These are phyloP conservation scores for Spatula versicolor DNA, from an alignment of 2,797 vertebrate species.

Conservation along the genomic window DNA sequence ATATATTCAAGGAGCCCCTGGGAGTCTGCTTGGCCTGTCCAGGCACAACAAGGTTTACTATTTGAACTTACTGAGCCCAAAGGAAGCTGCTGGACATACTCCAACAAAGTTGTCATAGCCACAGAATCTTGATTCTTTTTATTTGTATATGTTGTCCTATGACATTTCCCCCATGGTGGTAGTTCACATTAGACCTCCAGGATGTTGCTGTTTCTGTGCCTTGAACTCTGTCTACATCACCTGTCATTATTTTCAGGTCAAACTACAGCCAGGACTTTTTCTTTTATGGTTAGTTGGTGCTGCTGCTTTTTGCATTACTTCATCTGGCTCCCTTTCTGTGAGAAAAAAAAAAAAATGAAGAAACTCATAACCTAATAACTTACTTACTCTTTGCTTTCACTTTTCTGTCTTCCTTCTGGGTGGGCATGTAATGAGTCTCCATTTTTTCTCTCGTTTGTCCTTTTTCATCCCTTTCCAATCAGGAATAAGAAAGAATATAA, in stretches of 20 bases:
- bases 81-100: slow-evolving; percentile 40
- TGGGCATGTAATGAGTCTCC: neutral
- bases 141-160: slow-evolving; percentile 19
- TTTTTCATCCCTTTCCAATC: slow-evolving; percentile 15
- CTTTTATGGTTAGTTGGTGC: slow-evolving; percentile 53
- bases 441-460: neutral
- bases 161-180: neutral
- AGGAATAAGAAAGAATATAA: neutral
- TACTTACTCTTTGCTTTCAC: slow-evolving; percentile 10
- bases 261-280: slow-evolving; percentile 31
- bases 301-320: slow-evolving; percentile 48
- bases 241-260: slow-evolving; percentile 60
- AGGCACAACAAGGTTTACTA: slow-evolving; percentile 36
- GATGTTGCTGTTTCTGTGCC: slow-evolving; percentile 22
- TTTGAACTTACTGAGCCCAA: slow-evolving; percentile 44
- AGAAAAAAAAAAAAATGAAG: slow-evolving; percentile 22
- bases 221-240: slow-evolving; percentile 36
- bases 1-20: neutral
- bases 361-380: neutral
- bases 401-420: slow-evolving; percentile 20
- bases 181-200: slow-evolving; percentile 55
- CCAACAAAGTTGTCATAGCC: slow-evolving; percentile 53
- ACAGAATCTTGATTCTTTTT: slow-evolving; percentile 45
- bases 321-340: slow-evolving; percentile 34
- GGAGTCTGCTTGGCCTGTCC: slow-evolving; percentile 39